Base-by-base conservation (phyloP, 2,888 invertebrate species). In the Spodoptera picta region DNA sequence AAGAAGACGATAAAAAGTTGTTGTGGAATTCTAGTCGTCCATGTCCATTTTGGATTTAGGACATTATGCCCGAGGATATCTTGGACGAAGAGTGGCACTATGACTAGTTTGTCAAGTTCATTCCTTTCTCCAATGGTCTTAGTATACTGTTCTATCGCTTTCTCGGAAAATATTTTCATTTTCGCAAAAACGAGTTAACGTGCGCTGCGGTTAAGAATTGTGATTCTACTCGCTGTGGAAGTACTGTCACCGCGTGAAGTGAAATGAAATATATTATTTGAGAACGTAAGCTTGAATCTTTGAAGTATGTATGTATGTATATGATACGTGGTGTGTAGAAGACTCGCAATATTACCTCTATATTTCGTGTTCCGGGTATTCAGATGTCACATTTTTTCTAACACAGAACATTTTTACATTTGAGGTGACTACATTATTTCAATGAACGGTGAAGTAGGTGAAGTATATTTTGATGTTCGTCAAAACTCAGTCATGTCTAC, bases 1-100 rank as follows among this genome's bases (percentile, higher is more conserved):
- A 92, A 67, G n/a, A 66, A 14, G 0, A 81, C 43, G 50, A 70
- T 78, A 1, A 84, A 59, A 11, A 88, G 31, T 55, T 89, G 85
- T 60, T 87, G 79, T 0, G 77, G 31, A 19, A 60, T 75, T 66
- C 77, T 84, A 45, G 71, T 83, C 64, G 66, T 84, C 84, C 85
- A 89, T 14, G 81, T 81, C 92, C 92, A 92, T 41, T 82, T 75
- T 1, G 90, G 87, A 53, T 91, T 81, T 5, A 92, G 75, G 36
- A 92, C 79, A 68, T 92, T 90, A 45, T 88, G 87, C 0, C 90
- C 91, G 12, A 87, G 83, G 12, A 88, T 61, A 49, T 81, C 77
- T 57, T 90, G 90, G 5, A 80, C 66, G 23, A 87, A 67, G 41
- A 92, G 73, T 12, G 84, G 80, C 0, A 79, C 46, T 9, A 63